These are phyloP conservation scores for Oxyruncus cristatus DNA, from an alignment of 2,113 vertebrate species.

Conservation along the genomic window DNA sequence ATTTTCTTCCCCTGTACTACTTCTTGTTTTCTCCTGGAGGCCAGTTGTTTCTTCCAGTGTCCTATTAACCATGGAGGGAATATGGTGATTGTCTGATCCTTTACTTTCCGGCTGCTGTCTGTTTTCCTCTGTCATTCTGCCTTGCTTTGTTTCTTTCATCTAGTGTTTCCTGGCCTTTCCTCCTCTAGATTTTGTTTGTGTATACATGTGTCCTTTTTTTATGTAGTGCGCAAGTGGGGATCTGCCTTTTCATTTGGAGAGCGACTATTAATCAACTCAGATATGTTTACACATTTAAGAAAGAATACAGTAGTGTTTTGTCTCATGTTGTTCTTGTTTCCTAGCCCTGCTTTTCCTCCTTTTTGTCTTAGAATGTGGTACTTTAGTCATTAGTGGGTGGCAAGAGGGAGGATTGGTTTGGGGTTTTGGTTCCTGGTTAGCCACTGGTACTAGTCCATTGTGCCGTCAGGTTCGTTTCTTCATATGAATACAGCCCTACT, in stretches of 20 bases:
- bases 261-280: background rate
- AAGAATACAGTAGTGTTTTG: background rate
- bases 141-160: background rate
- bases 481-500: background rate
- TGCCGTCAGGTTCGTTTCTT: background rate
- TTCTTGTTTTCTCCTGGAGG: background rate
- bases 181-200: background rate
- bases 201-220: background rate
- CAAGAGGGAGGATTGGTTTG: background rate
- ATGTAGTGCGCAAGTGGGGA: background rate
- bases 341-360: background rate
- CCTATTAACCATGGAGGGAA: background rate
- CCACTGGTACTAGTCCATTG: background rate
- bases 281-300: background rate
- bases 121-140: background rate
- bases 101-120: background rate
- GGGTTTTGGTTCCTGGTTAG: background rate
- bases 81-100: background rate
- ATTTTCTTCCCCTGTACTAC: background rate
- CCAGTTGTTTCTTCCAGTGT: background rate
- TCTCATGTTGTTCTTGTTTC: background rate
- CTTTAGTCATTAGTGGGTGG: background rate
- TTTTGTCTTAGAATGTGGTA: background rate
- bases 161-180: background rate
- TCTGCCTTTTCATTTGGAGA: background rate